Conservation (phyloP, 1,140 invertebrate genomes). For the Nylanderia fulva region DNA sequence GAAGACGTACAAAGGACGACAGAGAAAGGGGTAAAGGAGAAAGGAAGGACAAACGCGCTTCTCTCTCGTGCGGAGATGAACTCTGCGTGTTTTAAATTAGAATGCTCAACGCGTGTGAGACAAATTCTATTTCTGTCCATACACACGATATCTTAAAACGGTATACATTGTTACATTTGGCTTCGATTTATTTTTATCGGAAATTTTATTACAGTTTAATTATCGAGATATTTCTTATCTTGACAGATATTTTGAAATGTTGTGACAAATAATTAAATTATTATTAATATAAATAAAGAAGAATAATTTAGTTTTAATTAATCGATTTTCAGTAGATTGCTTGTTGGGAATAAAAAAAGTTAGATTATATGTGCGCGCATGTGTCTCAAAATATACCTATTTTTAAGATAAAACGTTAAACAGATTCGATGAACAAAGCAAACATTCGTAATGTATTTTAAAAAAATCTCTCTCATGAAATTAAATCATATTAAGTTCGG, state of each 20-base stretch:
- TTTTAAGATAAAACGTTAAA: background rate
- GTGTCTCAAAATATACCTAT: too few relatives aligned
- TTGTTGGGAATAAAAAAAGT: background rate
- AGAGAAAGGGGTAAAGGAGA: constrained; percentile 58
- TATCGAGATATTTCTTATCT: background rate
- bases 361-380: background rate
- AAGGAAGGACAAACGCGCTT: constrained; percentile 35
- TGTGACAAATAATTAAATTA: constrained; percentile 1
- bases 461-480: background rate
- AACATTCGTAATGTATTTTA: background rate
- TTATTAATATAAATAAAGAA: background rate
- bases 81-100: constrained; percentile 31
- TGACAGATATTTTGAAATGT: background rate
- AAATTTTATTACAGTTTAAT: background rate
- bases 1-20: constrained; percentile 58
- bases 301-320: background rate
- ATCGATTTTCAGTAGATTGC: background rate
- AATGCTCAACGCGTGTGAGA: constrained; percentile 6
- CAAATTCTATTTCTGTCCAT: constrained; percentile 22
- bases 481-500: background rate
- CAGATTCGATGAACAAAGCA: background rate
- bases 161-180: background rate
- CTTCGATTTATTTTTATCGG: background rate
- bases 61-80: constrained; percentile 9
- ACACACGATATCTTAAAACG: background rate